Conservation (phyloP, 2,888 invertebrate species). For the Ormyrus thymus region DNA sequence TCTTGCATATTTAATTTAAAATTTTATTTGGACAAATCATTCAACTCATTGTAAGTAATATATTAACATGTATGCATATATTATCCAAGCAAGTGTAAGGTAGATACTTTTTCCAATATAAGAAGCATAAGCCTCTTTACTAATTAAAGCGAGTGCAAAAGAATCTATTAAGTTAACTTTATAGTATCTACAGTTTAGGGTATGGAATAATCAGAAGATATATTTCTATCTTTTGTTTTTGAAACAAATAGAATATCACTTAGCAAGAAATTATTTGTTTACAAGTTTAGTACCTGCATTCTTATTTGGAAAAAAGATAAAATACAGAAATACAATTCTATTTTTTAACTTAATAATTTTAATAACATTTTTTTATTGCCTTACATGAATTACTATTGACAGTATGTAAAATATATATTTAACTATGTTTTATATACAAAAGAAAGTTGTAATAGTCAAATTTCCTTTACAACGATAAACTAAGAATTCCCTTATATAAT, state of each 20-base stretch:
- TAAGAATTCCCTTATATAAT: no score
- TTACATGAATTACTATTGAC: no score
- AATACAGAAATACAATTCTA: conserved; percentile 35
- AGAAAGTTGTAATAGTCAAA: no score
- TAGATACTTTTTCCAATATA: conserved; percentile 65
- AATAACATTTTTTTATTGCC: conserved; percentile 10
- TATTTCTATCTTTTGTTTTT: conserved; percentile 35
- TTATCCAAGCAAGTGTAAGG: conserved; percentile 62
- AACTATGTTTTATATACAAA: no score
- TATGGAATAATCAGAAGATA: background rate
- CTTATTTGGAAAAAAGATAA: conserved; percentile 37
- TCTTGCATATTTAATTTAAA: conserved; percentile 50
- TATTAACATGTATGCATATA: conserved; percentile 54
- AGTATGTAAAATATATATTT: no score
- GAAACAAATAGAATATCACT: conserved; percentile 40
- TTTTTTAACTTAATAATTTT: conserved; percentile 14
- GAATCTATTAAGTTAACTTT: no score
- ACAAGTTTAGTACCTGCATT: conserved; percentile 48
- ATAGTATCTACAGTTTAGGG: no score
- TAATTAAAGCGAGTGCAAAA: background rate
- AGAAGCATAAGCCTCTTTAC: conserved; percentile 60
- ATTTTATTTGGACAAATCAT: conserved; percentile 63
- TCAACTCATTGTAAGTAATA: conserved; percentile 56
- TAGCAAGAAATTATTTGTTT: conserved; percentile 38
- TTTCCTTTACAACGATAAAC: no score